Conservation (phyloP, 1,140 invertebrate genomes). For the Leptinotarsa lineolata region DNA sequence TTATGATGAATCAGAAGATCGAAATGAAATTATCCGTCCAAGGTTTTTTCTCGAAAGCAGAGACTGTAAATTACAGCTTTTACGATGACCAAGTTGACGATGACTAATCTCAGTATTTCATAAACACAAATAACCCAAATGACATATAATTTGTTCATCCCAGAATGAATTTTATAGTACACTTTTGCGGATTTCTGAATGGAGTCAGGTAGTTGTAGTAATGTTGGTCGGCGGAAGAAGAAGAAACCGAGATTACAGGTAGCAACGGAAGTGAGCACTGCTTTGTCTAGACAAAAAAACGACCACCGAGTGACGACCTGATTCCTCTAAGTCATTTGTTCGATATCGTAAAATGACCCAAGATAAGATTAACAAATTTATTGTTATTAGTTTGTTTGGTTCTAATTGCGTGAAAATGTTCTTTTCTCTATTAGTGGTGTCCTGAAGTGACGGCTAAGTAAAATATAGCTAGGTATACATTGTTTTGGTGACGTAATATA, state of each 20-base stretch:
- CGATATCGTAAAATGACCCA: neutral
- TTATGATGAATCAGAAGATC: too few species aligned
- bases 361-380: constrained; percentile 21
- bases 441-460: neutral
- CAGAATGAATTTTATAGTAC: neutral
- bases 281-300: constrained; percentile 18
- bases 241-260: constrained; percentile 16
- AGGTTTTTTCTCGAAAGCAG: too few species aligned
- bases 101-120: constrained; percentile 1
- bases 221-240: constrained; percentile 9
- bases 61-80: neutral
- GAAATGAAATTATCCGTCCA: too few species aligned
- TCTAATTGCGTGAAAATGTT: constrained; percentile 4
- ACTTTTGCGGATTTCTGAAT: constrained; percentile 8
- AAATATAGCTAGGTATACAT: too few species aligned
- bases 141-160: constrained; percentile 1
- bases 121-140: constrained; percentile 14
- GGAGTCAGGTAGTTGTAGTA: constrained; percentile 16
- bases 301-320: constrained; percentile 9
- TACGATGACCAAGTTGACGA: neutral
- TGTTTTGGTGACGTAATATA: too few species aligned
- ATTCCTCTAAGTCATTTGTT: constrained; percentile 13
- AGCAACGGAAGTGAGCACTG: constrained; percentile 11
- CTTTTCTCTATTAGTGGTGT: neutral
- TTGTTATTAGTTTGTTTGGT: constrained; percentile 16